Percentiles rank a stretch among this genome's conserved stretches.
Conservation (phyloP, 2,888 invertebrate species). For the Caenorhabditis sinica region DNA sequence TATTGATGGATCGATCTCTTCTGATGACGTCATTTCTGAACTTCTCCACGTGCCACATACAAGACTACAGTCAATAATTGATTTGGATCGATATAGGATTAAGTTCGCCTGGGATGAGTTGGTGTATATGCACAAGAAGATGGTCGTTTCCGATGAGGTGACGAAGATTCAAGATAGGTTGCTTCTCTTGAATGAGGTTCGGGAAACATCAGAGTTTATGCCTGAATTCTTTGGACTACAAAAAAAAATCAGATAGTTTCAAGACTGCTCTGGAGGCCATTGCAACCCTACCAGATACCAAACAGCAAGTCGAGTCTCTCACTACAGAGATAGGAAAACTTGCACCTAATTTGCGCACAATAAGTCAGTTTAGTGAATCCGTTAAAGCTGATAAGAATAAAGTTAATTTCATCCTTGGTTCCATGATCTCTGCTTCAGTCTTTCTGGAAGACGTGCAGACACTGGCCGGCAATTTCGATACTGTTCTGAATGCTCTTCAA, state of each 20-base stretch:
- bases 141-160: neutral
- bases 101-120: neutral
- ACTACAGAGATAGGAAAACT: too few species aligned
- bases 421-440: too few species aligned
- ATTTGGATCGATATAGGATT: neutral
- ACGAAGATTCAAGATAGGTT: neutral
- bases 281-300: too few species aligned
- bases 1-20: neutral
- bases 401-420: neutral
- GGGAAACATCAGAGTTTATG: neutral
- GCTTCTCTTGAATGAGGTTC: neutral
- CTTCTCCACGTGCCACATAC: neutral
- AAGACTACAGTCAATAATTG: neutral
- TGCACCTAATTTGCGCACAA: too few species aligned
- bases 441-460: neutral
- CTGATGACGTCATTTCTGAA: neutral
- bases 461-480: neutral
- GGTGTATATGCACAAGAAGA: neutral
- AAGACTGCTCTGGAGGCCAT: too few species aligned
- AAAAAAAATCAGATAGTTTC: too few species aligned
- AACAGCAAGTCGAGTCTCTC: neutral
- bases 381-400: too few species aligned
- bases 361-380: too few species aligned
- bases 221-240: too few species aligned
- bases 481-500: neutral